These are phyloP conservation scores for Buceros bicornis DNA, from an alignment of 2,797 vertebrate genomes.

Conservation along the genomic window DNA sequence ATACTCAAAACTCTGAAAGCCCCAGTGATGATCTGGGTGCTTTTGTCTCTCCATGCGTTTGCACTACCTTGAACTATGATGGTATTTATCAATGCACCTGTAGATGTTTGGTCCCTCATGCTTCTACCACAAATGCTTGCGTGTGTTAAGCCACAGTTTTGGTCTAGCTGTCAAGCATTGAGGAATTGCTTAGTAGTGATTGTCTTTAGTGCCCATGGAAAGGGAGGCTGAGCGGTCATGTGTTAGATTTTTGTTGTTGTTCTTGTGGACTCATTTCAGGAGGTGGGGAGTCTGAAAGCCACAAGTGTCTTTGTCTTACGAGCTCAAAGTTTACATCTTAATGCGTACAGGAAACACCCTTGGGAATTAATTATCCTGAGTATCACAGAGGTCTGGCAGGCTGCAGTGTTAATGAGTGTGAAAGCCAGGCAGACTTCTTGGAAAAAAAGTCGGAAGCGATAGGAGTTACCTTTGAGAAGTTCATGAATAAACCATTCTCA, in stretches of 20 bases:
- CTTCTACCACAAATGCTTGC: background rate
- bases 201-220: background rate
- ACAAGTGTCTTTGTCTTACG: background rate
- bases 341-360: background rate
- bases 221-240: background rate
- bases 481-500: background rate
- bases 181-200: background rate
- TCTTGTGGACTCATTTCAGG: background rate
- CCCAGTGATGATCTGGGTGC: background rate
- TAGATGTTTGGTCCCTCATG: background rate
- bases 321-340: background rate
- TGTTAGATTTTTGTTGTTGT: background rate
- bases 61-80: background rate
- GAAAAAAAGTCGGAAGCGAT: background rate
- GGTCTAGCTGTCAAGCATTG: background rate
- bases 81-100: accelerated
- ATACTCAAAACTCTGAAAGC: background rate
- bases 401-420: background rate
- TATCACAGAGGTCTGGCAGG: background rate
- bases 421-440: background rate
- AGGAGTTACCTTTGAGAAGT: background rate
- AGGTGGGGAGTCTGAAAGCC: background rate
- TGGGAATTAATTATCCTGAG: background rate
- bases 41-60: background rate
- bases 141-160: background rate